These are phyloP conservation scores for Enteromius trimaculatus DNA, from an alignment of 2,797 vertebrate species.

Conservation along the genomic window DNA sequence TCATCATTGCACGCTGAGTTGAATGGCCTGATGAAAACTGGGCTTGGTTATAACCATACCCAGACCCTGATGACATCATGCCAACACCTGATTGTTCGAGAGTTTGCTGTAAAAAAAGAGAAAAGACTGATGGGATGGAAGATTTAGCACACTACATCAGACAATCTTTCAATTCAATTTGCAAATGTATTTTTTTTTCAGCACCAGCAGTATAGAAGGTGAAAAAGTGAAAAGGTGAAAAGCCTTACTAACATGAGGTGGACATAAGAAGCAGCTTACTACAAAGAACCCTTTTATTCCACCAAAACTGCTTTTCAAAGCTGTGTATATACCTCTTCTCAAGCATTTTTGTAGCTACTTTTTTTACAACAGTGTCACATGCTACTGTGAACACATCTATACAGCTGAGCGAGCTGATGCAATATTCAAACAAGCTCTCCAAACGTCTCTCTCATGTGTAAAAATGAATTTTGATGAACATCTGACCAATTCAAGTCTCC, in stretches of 20 bases:
- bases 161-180: not conserved
- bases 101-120: constrained; percentile 73
- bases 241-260: not conserved
- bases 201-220: not conserved
- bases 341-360: not conserved
- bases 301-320: not conserved
- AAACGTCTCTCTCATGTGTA: not conserved
- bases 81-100: constrained; percentile 83
- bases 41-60: constrained; percentile 86
- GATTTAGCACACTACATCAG: not conserved
- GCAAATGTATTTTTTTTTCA: not conserved
- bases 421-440: not conserved
- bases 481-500: not conserved
- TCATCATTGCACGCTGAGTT: constrained; percentile 85
- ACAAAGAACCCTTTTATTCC: not conserved
- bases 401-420: not conserved
- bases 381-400: not conserved
- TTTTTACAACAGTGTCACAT: not conserved
- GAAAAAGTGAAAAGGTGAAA: too few species aligned
- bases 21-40: constrained; percentile 86
- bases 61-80: constrained; percentile 74
- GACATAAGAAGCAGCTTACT: not conserved
- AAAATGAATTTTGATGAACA: not conserved
- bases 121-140: not conserved
- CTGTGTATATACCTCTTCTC: not conserved